Evolutionary conservation across 2,113 vertebrate genomes (phyloP).

Genomic region (Ophiodon elongatus): DNA sequence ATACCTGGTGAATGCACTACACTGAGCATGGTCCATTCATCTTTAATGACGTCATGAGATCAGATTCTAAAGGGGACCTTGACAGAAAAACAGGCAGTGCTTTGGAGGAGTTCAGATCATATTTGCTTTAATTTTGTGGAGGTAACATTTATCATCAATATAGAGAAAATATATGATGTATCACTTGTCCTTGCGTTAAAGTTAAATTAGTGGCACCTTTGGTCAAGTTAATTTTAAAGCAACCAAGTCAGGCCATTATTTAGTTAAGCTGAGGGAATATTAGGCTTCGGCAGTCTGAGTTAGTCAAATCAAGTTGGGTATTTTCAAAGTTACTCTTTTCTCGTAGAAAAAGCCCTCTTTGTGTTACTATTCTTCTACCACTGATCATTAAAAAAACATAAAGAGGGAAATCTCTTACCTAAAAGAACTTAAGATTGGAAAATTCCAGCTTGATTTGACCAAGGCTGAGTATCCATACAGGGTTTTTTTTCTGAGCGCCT

Average conservation of each 20-base stretch:
- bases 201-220: background rate
- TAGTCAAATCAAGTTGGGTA: background rate
- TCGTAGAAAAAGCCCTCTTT: background rate
- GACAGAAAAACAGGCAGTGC: constrained; percentile 9
- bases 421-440: background rate
- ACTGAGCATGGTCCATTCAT: background rate
- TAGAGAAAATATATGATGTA: background rate
- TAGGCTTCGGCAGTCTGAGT: background rate
- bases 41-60: constrained; percentile 4
- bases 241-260: background rate
- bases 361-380: background rate
- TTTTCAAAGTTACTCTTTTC: background rate
- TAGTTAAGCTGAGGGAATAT: background rate
- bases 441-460: background rate
- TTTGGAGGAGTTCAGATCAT: background rate
- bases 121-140: constrained; percentile 25
- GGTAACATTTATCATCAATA: background rate
- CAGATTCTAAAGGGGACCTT: background rate
- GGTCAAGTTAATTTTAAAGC: background rate
- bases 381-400: background rate
- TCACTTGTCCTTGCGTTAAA: background rate
- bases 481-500: no score
- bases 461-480: background rate
- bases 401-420: background rate
- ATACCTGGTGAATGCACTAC: background rate